A percentile compares a stretch with the other conserved stretches of the same genome.
Evolutionary conservation across 1,140 invertebrate genomes (phyloP).

Genomic region (Grapholita molesta): DNA sequence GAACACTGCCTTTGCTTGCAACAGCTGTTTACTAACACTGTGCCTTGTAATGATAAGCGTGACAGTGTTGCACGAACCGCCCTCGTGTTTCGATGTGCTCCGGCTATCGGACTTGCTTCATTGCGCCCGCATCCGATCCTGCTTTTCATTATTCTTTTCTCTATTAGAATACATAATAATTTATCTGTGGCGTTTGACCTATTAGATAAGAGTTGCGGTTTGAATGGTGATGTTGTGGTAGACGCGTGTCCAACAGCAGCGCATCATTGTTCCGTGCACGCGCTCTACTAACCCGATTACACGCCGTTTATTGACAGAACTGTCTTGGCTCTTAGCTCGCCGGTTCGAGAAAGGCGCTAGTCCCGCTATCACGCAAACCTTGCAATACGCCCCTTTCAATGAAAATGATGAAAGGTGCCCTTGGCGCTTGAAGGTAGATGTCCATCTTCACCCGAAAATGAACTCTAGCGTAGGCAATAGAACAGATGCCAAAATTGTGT

Average conservation of each 20-base stretch:
- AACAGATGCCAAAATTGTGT: background rate
- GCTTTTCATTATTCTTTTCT: background rate
- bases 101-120: constrained; percentile 6
- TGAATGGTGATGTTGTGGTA: constrained; percentile 34
- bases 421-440: background rate
- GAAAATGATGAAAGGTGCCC: background rate
- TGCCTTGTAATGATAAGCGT: constrained; percentile 32
- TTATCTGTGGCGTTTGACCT: constrained; percentile 19
- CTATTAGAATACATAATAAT: background rate
- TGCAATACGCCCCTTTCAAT: constrained; percentile 15
- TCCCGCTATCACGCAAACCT: constrained; percentile 19
- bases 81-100: constrained; percentile 33
- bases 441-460: constrained; percentile 4
- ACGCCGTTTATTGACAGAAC: constrained; percentile 65
- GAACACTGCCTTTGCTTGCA: background rate
- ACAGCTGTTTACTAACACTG: constrained; percentile 30
- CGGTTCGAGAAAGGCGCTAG: constrained; percentile 42
- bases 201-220: constrained; percentile 11
- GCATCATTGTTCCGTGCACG: constrained; percentile 44
- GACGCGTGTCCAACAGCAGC: constrained; percentile 11
- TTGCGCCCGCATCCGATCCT: constrained; percentile 36
- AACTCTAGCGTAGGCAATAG: constrained; percentile 7
- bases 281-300: constrained; percentile 71
- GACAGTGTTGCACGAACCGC: constrained; percentile 37
- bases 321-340: constrained; percentile 61